Conservation (phyloP, 2,113 vertebrate genomes). For the Muscicapa adusta region DNA sequence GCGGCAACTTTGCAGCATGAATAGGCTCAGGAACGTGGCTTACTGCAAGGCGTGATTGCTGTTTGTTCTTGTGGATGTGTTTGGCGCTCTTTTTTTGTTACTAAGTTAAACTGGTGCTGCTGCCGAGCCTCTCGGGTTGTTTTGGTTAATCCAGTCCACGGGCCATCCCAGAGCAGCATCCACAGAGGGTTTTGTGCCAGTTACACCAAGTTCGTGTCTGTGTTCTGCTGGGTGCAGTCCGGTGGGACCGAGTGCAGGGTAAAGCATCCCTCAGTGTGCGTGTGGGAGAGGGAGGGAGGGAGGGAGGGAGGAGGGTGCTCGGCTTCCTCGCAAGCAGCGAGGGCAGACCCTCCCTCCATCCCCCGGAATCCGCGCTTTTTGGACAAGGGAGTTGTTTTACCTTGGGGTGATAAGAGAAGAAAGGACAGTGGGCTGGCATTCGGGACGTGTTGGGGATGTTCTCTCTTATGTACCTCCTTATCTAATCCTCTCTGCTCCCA, state of each 20-base stretch:
- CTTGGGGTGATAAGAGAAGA: background rate
- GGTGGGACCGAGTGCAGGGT: background rate
- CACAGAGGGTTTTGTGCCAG: background rate
- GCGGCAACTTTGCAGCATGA: background rate
- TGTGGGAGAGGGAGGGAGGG: background rate
- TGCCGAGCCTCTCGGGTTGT: accelerated
- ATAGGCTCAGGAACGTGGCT: background rate
- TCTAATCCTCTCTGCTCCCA: background rate
- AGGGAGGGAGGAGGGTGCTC: background rate
- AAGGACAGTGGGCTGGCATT: background rate
- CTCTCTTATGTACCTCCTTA: background rate
- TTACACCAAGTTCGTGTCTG: accelerated
- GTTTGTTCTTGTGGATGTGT: background rate
- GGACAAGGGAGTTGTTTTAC: background rate
- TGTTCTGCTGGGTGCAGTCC: accelerated
- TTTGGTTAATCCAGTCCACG: accelerated
- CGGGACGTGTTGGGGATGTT: background rate
- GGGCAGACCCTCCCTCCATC: accelerated
- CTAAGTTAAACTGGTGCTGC: background rate
- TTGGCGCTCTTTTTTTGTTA: background rate
- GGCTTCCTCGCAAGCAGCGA: accelerated
- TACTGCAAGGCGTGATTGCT: accelerated
- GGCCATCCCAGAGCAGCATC: background rate
- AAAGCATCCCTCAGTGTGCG: background rate
- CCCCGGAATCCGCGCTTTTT: accelerated